Base-by-base conservation (phyloP, 2,113 vertebrate genomes). In the Phaetusa simplex region DNA sequence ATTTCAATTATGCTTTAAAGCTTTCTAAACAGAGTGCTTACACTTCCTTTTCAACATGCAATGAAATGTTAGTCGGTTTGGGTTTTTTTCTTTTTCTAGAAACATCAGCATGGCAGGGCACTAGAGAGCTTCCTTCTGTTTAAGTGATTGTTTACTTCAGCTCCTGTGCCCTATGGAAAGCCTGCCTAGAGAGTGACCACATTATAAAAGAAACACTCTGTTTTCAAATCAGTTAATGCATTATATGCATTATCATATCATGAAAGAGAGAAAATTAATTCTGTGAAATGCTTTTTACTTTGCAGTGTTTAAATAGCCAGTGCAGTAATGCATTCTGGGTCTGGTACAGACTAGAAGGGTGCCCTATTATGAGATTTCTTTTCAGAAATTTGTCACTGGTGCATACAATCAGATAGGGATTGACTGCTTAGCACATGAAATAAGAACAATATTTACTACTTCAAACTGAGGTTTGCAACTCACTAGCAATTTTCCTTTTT, bases 1-100 rank as follows among this genome's bases (percentile, higher is more conserved):
- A 88, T 94, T 95, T 93, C 93, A 95, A 93, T 94, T 96, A 87
- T 92, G 87, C 97, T 86, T 67, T 73, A 95, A 94, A 97, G 80
- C 79, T 93, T 93, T 93, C 29, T 29, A 86, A 97, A 59, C 36
- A 86, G 85, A 92, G 59, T 94, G 77, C 71, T 92, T 95, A 95
- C 58, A 50, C 58, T 93, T 94, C 49, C 93, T 95, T 94, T 86
- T 96, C 82, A 93, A 76, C 26, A 56, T 74, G n/a, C 36, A 95
- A 30, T 92, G 93, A 80, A 90, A 70, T 93, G 80, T 77, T 88
- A 58, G 71, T 1, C 76, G 9, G 17, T 5, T 8, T 55, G 50
- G 5, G 12, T 53, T 64, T 72, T 72, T 14, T 5, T 23, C 19
- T 34, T 93, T 86, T 91, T 85, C 80, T 50, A 47, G 69, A 91